Evolutionary conservation across 2,113 vertebrate genomes (phyloP).

Genomic region (Puma concolor): DNA sequence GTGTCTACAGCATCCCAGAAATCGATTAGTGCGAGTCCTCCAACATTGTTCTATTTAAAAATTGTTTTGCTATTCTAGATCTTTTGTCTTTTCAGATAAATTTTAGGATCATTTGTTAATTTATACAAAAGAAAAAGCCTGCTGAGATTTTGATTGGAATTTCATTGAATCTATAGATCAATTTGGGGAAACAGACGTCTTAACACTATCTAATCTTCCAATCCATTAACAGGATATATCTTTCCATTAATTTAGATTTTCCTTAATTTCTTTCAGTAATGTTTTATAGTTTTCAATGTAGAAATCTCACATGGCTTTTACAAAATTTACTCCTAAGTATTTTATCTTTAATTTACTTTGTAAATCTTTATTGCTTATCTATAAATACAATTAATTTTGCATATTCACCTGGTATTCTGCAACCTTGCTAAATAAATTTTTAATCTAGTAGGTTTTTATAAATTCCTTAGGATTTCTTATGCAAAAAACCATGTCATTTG

Average conservation of each 20-base stretch:
- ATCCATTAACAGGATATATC: background rate
- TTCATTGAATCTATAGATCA: background rate
- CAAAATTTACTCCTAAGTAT: background rate
- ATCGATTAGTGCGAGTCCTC: background rate
- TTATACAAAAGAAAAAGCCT: background rate
- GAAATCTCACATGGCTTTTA: background rate
- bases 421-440: conserved; percentile 20
- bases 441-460: background rate
- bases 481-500: background rate
- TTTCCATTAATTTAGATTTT: background rate
- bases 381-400: background rate
- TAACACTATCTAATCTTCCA: background rate
- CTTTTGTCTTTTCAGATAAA: background rate
- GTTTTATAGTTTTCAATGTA: background rate
- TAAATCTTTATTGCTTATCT: background rate
- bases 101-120: background rate
- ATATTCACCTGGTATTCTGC: background rate
- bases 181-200: background rate
- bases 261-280: background rate
- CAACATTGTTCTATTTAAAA: background rate
- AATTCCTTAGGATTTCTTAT: background rate
- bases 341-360: conserved; percentile 28
- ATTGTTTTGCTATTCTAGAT: background rate
- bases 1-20: background rate
- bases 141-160: background rate